Evolutionary conservation across 2,888 invertebrate genomes (phyloP).

Genomic region (Blastobasis adustella): DNA sequence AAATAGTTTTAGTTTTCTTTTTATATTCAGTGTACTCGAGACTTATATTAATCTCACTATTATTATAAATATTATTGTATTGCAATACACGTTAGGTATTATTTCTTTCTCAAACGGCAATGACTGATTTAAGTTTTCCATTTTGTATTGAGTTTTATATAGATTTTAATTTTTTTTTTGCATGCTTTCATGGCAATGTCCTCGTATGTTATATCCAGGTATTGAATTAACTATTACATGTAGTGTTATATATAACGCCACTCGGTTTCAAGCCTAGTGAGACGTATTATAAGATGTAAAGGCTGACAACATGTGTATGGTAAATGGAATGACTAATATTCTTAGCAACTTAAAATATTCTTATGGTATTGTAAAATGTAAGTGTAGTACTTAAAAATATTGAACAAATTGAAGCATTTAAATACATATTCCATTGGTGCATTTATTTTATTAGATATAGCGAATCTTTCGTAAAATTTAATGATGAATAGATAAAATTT

Average conservation of each 20-base stretch:
- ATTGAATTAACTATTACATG: too few relatives aligned
- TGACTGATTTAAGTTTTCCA: slow-evolving; percentile 14
- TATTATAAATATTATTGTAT: too few relatives aligned
- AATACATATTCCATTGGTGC: slow-evolving; percentile 37
- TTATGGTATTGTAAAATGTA: background rate
- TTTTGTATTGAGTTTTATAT: background rate
- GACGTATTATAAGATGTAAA: background rate
- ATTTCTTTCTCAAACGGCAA: background rate
- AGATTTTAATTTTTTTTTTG: too few relatives aligned
- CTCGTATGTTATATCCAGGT: too few relatives aligned
- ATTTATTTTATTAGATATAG: slow-evolving; percentile 33
- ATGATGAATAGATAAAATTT: slow-evolving; percentile 9
- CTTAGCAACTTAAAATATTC: background rate
- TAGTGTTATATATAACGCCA: too few relatives aligned
- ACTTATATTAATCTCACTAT: too few relatives aligned
- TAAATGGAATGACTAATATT: background rate
- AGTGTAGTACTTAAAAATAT: background rate
- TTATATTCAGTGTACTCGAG: background rate
- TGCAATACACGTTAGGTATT: background rate
- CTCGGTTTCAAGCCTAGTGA: too few relatives aligned
- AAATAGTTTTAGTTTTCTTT: too few relatives aligned
- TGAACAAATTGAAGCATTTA: slow-evolving; percentile 1
- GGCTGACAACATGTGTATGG: background rate
- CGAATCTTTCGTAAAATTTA: slow-evolving; percentile 5
- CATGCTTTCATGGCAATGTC: too few relatives aligned